phyloP scores from a whole-genome alignment of 2,888 invertebrate genomes.

The Drosophila borborema region DNA sequence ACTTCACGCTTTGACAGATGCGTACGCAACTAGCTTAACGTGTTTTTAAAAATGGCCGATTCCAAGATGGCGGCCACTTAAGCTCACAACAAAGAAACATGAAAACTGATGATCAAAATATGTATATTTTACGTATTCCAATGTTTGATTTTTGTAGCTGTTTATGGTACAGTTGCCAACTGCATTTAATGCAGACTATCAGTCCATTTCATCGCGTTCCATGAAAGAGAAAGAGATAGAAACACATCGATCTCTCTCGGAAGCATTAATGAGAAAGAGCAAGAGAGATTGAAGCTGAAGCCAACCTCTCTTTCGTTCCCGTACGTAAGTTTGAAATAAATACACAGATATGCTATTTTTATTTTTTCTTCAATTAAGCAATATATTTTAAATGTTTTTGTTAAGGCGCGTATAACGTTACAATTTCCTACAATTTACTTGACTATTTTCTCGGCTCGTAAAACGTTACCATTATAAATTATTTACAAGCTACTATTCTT shows the following conservation, averaged over 20 bases:
- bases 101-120: too few relatives aligned
- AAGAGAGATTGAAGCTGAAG: background rate
- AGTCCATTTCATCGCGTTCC: background rate
- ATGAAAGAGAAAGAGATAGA: slow-evolving; percentile 34
- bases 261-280: slow-evolving; percentile 25
- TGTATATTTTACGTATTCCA: background rate
- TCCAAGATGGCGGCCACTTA: slow-evolving; percentile 42
- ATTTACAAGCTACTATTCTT: background rate
- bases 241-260: background rate
- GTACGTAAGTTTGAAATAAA: slow-evolving; percentile 11
- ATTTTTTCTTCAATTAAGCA: background rate
- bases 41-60: slow-evolving; percentile 11
- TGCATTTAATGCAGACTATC: background rate
- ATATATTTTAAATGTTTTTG: slow-evolving; percentile 17
- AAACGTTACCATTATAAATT: slow-evolving; percentile 22
- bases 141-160: too few relatives aligned
- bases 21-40: slow-evolving; percentile 29
- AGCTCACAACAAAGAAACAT: background rate
- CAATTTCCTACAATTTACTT: slow-evolving; percentile 25
- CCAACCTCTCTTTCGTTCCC: background rate
- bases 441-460: slow-evolving; percentile 27
- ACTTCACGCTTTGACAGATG: slow-evolving; percentile 19
- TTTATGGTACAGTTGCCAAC: background rate
- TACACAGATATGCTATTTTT: background rate
- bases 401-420: slow-evolving; percentile 73